Conservation (phyloP, 2,888 invertebrate genomes). For the Formica aserva region DNA sequence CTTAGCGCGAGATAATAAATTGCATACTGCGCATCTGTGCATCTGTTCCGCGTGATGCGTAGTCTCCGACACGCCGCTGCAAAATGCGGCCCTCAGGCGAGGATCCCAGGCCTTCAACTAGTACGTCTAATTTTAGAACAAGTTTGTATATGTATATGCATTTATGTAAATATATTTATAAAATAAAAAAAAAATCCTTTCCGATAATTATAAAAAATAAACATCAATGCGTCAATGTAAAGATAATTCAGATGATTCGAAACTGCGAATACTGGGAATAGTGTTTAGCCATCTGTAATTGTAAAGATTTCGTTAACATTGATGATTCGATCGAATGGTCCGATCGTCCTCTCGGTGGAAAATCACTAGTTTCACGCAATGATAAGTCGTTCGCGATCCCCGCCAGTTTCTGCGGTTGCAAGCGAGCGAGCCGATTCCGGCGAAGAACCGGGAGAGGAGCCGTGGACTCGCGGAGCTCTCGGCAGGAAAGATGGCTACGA, state of each 20-base stretch:
- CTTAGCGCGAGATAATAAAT: slow-evolving; percentile 57
- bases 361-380: slow-evolving; percentile 34
- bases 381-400: slow-evolving; percentile 43
- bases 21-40: slow-evolving; percentile 49
- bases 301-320: neutral
- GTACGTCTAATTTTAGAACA: slow-evolving; percentile 33
- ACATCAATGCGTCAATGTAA: no score
- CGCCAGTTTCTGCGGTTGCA: slow-evolving; percentile 32
- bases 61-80: slow-evolving; percentile 30
- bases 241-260: neutral
- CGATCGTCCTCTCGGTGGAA: neutral
- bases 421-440: slow-evolving; percentile 43
- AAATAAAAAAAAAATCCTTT: neutral
- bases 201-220: neutral
- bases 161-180: neutral
- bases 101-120: slow-evolving; percentile 21
- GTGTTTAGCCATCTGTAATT: neutral
- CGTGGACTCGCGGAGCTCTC: slow-evolving; percentile 33
- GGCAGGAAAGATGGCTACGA: slow-evolving; percentile 73
- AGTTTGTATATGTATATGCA: neutral
- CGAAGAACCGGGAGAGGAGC: slow-evolving; percentile 33
- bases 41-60: slow-evolving; percentile 54
- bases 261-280: neutral
- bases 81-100: slow-evolving; percentile 42
- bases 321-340: slow-evolving; percentile 2